Evolutionary conservation across 2,113 vertebrate species (phyloP).

Genomic region (Rhizomys pruinosus): DNA sequence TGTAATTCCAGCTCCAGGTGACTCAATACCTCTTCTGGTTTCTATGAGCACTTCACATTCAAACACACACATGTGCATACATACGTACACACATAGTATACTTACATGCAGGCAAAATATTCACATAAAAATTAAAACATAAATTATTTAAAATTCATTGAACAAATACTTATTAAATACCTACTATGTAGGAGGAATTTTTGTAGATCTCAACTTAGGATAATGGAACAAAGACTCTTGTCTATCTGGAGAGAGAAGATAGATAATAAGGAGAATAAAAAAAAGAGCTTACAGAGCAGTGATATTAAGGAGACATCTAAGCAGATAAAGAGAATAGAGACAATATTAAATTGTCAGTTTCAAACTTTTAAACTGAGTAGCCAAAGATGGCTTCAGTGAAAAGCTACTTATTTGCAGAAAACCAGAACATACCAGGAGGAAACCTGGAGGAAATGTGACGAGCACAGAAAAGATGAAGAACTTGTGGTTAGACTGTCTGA

Average conservation of each 20-base stretch:
- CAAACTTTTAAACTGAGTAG: slow-evolving; percentile 9
- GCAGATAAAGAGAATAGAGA: background rate
- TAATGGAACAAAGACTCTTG: background rate
- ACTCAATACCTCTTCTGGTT: too few species aligned
- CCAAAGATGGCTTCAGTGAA: background rate
- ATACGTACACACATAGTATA: too few species aligned
- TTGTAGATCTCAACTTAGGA: background rate
- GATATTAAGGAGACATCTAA: background rate
- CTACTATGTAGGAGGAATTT: background rate
- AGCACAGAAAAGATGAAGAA: background rate
- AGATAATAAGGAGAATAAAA: background rate
- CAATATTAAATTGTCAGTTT: background rate
- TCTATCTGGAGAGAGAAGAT: background rate
- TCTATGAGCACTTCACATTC: too few species aligned
- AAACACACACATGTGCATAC: too few species aligned
- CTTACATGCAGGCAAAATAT: too few species aligned
- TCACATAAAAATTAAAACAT: too few species aligned
- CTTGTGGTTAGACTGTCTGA: background rate
- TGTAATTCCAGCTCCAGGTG: too few species aligned
- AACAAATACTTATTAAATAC: background rate
- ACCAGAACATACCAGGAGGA: background rate
- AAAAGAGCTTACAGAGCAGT: background rate
- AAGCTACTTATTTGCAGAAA: background rate
- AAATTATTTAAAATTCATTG: slow-evolving; percentile 11
- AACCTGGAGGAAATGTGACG: background rate